Evolutionary conservation across 2,797 vertebrate genomes (phyloP).

Genomic region (Sitta carolinensis): DNA sequence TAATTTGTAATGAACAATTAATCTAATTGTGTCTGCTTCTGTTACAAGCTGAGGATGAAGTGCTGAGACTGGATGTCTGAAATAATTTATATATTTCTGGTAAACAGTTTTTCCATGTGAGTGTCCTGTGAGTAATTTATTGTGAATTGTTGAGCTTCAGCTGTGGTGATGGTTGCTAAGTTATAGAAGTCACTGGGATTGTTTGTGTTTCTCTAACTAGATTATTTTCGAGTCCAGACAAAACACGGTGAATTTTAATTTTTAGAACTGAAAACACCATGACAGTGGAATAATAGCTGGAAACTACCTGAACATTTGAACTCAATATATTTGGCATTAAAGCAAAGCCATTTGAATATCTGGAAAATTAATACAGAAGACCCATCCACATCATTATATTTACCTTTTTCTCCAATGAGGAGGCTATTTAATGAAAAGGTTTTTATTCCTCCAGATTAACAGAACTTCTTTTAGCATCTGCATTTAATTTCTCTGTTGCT

Average conservation of each 20-base stretch:
- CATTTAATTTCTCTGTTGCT: not conserved
- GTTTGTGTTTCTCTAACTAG: constrained; percentile 23
- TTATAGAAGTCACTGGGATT: not conserved
- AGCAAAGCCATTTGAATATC: not conserved
- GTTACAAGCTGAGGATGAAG: not conserved
- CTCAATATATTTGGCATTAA: not conserved
- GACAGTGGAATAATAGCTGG: not conserved
- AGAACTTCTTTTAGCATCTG: not conserved
- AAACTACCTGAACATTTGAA: constrained; percentile 5
- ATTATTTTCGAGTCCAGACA: constrained; percentile 24
- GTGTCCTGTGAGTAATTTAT: not conserved
- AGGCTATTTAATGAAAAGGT: not conserved
- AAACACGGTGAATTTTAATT: not conserved
- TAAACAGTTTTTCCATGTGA: not conserved
- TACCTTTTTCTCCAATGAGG: not conserved
- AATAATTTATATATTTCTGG: not conserved
- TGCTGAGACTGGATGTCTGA: not conserved
- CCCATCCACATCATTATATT: not conserved
- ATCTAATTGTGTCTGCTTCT: constrained; percentile 13
- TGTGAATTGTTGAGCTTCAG: not conserved
- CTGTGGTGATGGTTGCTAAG: not conserved
- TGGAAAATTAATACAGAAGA: not conserved
- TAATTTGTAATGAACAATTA: constrained; percentile 27
- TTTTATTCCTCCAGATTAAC: not conserved
- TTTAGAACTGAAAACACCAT: not conserved